phyloP scores from a whole-genome alignment of 1,140 invertebrate species.

The Bombus soroeensis region DNA sequence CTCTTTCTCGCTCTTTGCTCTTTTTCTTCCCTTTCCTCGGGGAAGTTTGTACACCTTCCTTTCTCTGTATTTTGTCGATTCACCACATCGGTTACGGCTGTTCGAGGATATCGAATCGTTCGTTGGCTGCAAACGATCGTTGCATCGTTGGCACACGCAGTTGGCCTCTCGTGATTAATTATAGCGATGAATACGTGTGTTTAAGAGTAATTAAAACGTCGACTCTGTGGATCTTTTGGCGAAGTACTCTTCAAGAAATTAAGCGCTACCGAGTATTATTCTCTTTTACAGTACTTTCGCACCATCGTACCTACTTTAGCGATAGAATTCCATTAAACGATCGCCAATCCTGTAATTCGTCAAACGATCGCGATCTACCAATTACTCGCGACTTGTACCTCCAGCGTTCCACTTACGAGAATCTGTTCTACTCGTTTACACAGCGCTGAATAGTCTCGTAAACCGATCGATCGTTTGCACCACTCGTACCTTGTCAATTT shows the following conservation, averaged over 20 bases:
- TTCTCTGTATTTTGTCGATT: constrained; percentile 8
- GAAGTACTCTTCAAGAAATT: neutral
- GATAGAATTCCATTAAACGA: too few relatives aligned
- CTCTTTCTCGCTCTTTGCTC: neutral
- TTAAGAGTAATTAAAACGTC: neutral
- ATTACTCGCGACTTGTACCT: neutral
- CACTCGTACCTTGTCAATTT: neutral
- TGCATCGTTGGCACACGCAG: neutral
- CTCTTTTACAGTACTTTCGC: too few relatives aligned
- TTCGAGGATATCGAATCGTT: neutral
- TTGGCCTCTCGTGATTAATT: neutral
- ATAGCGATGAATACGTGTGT: neutral
- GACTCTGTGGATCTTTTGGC: neutral
- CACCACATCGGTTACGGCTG: neutral
- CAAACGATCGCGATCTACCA: neutral
- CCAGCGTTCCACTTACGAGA: neutral
- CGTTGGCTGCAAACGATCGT: neutral
- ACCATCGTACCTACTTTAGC: too few relatives aligned
- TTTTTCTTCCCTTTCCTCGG: constrained; percentile 53
- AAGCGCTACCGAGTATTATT: too few relatives aligned
- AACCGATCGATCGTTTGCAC: neutral
- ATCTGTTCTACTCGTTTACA: neutral
- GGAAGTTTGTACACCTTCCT: neutral
- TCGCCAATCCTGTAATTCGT: too few relatives aligned
- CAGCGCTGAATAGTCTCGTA: neutral